Conservation (phyloP, 2,888 invertebrate species). For the Drosophila anomelani region DNA sequence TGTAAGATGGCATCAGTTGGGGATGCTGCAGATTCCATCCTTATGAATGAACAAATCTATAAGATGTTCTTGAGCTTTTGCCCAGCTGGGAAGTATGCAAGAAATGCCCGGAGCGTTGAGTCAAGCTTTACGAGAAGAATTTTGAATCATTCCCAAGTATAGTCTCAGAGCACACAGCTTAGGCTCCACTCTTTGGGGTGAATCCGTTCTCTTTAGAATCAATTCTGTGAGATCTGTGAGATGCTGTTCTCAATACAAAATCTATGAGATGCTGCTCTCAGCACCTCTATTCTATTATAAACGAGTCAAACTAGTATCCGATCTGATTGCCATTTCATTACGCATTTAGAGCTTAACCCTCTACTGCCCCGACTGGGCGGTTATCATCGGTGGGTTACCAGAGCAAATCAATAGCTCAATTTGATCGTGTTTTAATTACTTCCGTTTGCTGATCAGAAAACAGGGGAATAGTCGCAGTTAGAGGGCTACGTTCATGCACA, state of each 20-base stretch:
- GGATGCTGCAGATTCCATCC: not conserved
- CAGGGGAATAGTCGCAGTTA: not conserved
- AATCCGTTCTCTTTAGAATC: not conserved
- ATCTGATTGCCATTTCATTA: not conserved
- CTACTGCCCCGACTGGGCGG: not conserved
- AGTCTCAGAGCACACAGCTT: not conserved
- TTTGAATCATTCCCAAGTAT: not conserved
- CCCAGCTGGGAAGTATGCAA: constrained; percentile 1
- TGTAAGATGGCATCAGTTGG: not conserved
- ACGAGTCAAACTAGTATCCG: constrained; percentile 1
- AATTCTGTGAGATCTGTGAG: too few species aligned
- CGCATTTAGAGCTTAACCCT: not conserved
- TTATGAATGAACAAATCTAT: not conserved
- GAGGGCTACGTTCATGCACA: not conserved
- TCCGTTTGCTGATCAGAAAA: not conserved
- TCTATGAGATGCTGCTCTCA: not conserved
- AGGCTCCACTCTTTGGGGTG: not conserved
- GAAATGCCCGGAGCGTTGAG: not conserved
- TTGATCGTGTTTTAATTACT: not conserved
- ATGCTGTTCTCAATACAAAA: too few species aligned
- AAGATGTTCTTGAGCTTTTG: not conserved
- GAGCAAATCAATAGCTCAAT: not conserved
- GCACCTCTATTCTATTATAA: not conserved
- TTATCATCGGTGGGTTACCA: not conserved
- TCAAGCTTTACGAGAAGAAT: not conserved